phyloP scores from a whole-genome alignment of 2,797 vertebrate species.

The Rhadinocentrus ornatus region DNA sequence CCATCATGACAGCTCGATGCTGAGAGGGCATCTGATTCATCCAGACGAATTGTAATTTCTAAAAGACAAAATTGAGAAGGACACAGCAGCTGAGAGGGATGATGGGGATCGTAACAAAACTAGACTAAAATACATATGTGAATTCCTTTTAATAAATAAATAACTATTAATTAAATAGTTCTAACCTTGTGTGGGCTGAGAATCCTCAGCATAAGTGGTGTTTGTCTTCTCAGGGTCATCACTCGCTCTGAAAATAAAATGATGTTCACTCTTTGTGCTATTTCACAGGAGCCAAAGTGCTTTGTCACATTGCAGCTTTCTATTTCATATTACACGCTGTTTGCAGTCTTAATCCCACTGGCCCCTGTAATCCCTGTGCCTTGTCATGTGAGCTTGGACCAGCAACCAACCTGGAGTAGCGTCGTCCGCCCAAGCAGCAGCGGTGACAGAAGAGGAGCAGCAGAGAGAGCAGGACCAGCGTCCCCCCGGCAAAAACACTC shows the following conservation, averaged over 20 bases:
- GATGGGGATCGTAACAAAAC: slow-evolving; percentile 13
- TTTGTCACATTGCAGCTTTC: slow-evolving; percentile 12
- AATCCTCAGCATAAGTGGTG: slow-evolving; percentile 92
- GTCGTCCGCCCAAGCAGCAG: slow-evolving; percentile 88
- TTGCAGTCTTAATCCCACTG: slow-evolving; percentile 3
- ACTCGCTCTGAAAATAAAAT: slow-evolving; percentile 83
- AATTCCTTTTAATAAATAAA: background rate
- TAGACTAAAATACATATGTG: background rate
- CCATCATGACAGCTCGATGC: slow-evolving; percentile 86
- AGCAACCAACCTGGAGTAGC: slow-evolving; percentile 87
- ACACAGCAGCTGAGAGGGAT: slow-evolving; percentile 16
- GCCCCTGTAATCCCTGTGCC: slow-evolving; percentile 15
- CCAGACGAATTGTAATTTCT: slow-evolving; percentile 91
- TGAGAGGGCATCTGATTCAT: slow-evolving; percentile 89
- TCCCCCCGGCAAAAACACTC: slow-evolving; percentile 91
- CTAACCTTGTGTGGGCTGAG: slow-evolving; percentile 92
- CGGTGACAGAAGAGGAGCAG: slow-evolving; percentile 91
- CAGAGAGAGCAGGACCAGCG: slow-evolving; percentile 90
- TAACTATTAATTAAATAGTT: background rate
- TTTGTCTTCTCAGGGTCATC: slow-evolving; percentile 97
- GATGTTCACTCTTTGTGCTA: slow-evolving; percentile 9
- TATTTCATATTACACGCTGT: slow-evolving; percentile 24
- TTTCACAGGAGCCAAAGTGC: slow-evolving; percentile 14
- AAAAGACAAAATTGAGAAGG: slow-evolving; percentile 35
- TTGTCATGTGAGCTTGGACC: background rate